phyloP scores from a whole-genome alignment of 2,888 invertebrate species.

The Isotomurus palustris region DNA sequence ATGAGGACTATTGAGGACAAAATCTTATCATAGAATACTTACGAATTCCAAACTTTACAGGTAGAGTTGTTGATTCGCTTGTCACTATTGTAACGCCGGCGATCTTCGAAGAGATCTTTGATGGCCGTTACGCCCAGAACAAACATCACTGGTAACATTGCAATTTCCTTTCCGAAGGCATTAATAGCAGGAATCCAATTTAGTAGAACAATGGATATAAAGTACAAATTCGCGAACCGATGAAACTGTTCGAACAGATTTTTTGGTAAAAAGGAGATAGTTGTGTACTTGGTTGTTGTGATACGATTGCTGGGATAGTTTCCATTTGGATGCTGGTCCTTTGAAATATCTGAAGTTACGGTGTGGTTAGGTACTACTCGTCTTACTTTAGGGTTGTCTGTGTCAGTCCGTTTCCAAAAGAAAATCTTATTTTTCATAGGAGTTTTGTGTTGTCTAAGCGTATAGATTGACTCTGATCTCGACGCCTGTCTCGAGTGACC shows the following conservation, averaged over 20 bases:
- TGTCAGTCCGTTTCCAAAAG: slow-evolving; percentile 47
- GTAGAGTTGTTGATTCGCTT: slow-evolving; percentile 88
- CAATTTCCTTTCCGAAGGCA: slow-evolving; percentile 92
- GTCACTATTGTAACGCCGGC: slow-evolving; percentile 82
- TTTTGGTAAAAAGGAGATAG: slow-evolving; percentile 89
- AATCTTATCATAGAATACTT: slow-evolving; percentile 50
- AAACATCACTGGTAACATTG: slow-evolving; percentile 91
- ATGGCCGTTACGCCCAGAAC: slow-evolving; percentile 90
- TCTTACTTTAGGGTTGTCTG: slow-evolving; percentile 58
- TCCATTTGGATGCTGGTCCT: slow-evolving; percentile 78
- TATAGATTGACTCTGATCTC: slow-evolving; percentile 83
- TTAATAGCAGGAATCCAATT: slow-evolving; percentile 94
- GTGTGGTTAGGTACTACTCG: slow-evolving; percentile 77
- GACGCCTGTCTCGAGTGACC: slow-evolving; percentile 65
- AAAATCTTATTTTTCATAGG: slow-evolving; percentile 46
- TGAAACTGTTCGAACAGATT: slow-evolving; percentile 97
- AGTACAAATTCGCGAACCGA: slow-evolving; percentile 94
- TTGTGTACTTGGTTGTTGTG: slow-evolving; percentile 90
- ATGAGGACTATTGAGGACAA: too few relatives aligned
- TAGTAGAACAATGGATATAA: slow-evolving; percentile 89
- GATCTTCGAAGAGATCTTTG: slow-evolving; percentile 92
- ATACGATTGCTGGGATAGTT: slow-evolving; percentile 74
- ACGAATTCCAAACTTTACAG: slow-evolving; percentile 89
- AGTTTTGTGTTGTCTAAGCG: slow-evolving; percentile 62
- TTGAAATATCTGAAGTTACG: slow-evolving; percentile 68